These are phyloP conservation scores for Pangasius larnaudii DNA, from an alignment of 2,797 vertebrate species.

Conservation along the genomic window DNA sequence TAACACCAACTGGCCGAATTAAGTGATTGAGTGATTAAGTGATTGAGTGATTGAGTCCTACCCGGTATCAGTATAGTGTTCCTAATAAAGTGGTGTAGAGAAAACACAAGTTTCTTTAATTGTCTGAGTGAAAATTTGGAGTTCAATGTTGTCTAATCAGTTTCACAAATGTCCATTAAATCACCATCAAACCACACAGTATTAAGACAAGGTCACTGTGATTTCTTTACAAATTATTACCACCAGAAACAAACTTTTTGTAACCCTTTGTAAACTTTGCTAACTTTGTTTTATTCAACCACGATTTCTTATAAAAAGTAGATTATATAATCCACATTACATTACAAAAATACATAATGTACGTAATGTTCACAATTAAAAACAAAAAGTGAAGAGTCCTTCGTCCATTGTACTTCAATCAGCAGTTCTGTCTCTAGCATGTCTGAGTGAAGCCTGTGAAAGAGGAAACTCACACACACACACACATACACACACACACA, in stretches of 20 bases:
- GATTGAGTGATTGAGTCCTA: too few relatives aligned
- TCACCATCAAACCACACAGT: neutral
- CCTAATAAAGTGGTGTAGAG: neutral
- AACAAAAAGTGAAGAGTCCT: neutral
- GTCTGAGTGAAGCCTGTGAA: neutral
- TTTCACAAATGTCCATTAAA: neutral
- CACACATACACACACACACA: constrained; percentile 12
- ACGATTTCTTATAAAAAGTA: neutral
- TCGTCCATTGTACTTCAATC: neutral
- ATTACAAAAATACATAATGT: neutral
- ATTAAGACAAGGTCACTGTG: neutral
- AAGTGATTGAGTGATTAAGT: too few relatives aligned
- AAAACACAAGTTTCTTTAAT: neutral
- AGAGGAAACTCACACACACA: neutral
- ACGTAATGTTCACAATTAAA: neutral
- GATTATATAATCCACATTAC: neutral
- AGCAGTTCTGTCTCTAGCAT: neutral
- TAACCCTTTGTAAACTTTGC: neutral
- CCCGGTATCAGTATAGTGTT: too few relatives aligned
- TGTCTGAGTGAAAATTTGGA: neutral
- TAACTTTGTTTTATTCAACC: neutral
- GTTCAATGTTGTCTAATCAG: neutral
- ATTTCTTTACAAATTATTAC: neutral
- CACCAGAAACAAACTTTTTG: neutral
- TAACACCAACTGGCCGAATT: too few relatives aligned